Evolutionary conservation across 2,888 invertebrate species (phyloP), one percentile per base, ranked within the genome.

Genomic region (Elegia similella): DNA sequence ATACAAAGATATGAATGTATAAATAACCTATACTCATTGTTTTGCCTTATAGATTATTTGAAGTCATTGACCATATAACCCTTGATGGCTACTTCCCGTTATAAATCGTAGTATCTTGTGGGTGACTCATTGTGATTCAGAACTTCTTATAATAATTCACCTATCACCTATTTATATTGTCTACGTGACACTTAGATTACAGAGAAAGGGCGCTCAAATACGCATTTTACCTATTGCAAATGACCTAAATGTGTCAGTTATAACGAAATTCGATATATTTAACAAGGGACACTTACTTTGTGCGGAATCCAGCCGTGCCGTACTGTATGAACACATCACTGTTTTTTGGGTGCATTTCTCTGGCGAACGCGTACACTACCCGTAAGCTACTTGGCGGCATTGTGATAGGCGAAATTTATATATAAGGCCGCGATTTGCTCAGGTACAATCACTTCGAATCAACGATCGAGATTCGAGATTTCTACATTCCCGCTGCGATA

Each of bases 241-340:
- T 69, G 69, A 71, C 72, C 70, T 62, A 67, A 69, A 62, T 67
- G 59, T 58, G 55, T 60, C 60, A 67, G 57, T 65, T 66, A 62
- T 61, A 63, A 65, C 57, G 60, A 65, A 66, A 62, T 55, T 60
- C 61, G 60, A 59, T 64, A 65, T 72, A 66, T 61, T 66, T 66
- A 67, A 67, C 59, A 66, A 65, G 72, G 64, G 67, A 69, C 72
- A 91, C 93, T 93, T 86, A 96, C 96, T 94, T 95, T 73, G 95
- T 95, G 73, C 97, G 94, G 83, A 97, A 97, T 76, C 97, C 97
- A 69, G 97, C 96, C 61, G 97, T 97, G 69, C 97, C 97, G 91
- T 97, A 97, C 84, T 95, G 93, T 70, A 96, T 94, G 75, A 92
- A 92, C 65, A 93, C 92, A 71, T 93, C 93, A 56, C 92, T 86